Evolutionary conservation across 2,113 vertebrate genomes (phyloP).

Genomic region (Otus sunia): DNA sequence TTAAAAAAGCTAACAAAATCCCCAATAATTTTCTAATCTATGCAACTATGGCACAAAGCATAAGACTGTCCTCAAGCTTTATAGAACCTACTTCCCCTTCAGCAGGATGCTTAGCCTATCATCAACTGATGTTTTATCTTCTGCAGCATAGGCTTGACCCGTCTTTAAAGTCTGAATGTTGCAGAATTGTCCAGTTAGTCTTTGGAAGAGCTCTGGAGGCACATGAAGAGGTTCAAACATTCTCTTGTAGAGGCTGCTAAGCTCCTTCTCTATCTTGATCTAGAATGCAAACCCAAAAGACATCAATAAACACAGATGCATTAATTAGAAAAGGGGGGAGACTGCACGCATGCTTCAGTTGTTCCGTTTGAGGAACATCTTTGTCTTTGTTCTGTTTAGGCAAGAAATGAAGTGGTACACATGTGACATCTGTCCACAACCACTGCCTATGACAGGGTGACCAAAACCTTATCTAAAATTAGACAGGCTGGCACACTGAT

Average conservation of each 20-base stretch:
- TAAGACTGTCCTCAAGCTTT: not conserved
- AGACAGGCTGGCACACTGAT: not conserved
- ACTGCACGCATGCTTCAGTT: not conserved
- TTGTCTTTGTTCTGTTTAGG: not conserved
- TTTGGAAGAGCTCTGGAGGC: constrained; percentile 89
- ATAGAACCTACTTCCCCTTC: constrained; percentile 89
- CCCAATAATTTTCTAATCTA: not conserved
- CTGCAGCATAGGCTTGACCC: constrained; percentile 90
- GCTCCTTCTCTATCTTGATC: constrained; percentile 95
- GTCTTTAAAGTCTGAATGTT: constrained; percentile 90
- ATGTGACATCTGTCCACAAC: not conserved
- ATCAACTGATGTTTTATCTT: constrained; percentile 97
- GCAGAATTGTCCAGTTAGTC: constrained; percentile 95
- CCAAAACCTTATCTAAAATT: not conserved
- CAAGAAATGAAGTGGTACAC: not conserved
- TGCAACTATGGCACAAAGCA: not conserved
- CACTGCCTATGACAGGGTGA: not conserved
- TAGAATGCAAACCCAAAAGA: constrained; percentile 64
- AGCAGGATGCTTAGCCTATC: constrained; percentile 94
- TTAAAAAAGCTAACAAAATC: not conserved
- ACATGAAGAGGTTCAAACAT: constrained; percentile 96
- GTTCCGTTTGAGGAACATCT: not conserved
- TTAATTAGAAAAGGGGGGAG: not conserved
- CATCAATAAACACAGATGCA: not conserved
- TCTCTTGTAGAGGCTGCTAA: constrained; percentile 87